Conservation (phyloP, 2,797 vertebrate species). For the Percopsis omiscomaycus region DNA sequence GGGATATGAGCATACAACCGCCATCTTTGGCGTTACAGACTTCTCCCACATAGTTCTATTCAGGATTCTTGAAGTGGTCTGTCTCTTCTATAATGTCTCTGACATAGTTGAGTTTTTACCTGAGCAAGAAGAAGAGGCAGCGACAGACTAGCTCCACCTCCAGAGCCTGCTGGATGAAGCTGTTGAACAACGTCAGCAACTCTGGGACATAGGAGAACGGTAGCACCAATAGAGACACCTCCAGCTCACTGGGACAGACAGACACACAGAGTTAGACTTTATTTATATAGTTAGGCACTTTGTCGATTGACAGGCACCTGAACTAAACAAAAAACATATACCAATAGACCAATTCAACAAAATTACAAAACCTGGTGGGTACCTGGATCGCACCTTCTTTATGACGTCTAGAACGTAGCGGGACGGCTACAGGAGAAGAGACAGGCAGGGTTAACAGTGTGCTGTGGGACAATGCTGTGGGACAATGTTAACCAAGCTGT, state of each 20-base stretch:
- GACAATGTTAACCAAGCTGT: neutral
- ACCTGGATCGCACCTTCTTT: slow-evolving; percentile 94
- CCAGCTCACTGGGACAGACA: slow-evolving; percentile 83
- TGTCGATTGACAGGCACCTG: too few species aligned
- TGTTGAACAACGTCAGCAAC: slow-evolving; percentile 84
- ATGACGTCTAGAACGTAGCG: slow-evolving; percentile 90
- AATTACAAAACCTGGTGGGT: slow-evolving; percentile 25
- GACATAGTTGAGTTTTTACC: slow-evolving; percentile 64
- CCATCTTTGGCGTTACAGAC: too few species aligned
- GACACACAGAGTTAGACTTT: neutral
- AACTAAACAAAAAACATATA: too few species aligned
- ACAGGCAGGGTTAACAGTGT: neutral
- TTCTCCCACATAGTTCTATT: too few species aligned
- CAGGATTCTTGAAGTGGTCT: too few species aligned
- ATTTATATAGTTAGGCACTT: too few species aligned
- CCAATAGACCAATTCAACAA: neutral
- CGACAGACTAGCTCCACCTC: slow-evolving; percentile 92
- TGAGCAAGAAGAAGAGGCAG: slow-evolving; percentile 94
- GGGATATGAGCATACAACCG: too few species aligned
- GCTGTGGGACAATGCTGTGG: neutral
- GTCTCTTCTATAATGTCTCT: too few species aligned
- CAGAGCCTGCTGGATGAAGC: slow-evolving; percentile 82
- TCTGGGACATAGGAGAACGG: slow-evolving; percentile 92
- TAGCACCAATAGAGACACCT: slow-evolving; percentile 92
- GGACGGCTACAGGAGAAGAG: slow-evolving; percentile 77